A percentile compares a stretch with the other conserved stretches of the same genome.
phyloP scores from a whole-genome alignment of 1,140 invertebrate genomes.

The Nephila pilipes region DNA sequence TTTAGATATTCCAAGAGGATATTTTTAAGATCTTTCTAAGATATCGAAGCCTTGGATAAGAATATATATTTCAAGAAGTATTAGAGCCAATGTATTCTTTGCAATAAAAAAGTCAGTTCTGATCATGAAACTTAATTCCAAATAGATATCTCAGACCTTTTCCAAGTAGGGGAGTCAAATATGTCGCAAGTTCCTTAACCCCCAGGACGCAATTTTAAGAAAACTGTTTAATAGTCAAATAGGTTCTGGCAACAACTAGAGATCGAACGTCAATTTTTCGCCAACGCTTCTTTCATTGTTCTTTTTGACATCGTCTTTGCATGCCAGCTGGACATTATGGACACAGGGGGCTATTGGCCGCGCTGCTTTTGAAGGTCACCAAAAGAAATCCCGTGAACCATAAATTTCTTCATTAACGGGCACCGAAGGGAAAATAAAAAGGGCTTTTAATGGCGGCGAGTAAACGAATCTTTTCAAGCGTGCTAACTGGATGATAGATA shows the following conservation, averaged over 20 bases:
- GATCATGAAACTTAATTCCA: no score
- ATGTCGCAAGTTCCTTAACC: not conserved
- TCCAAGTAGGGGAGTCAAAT: no score
- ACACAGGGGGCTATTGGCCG: not conserved
- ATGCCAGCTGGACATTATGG: slow-evolving; percentile 14
- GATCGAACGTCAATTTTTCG: not conserved
- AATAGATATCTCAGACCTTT: no score
- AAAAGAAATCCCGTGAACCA: slow-evolving; percentile 28
- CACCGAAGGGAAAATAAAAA: not conserved
- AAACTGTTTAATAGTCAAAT: not conserved
- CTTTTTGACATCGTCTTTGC: not conserved
- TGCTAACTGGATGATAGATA: slow-evolving; percentile 40
- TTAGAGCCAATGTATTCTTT: no score
- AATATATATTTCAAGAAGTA: no score
- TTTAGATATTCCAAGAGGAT: no score
- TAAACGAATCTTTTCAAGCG: not conserved
- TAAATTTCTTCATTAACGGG: slow-evolving; percentile 54
- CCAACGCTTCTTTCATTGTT: not conserved
- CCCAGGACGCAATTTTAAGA: not conserved
- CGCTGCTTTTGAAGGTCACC: slow-evolving; percentile 23
- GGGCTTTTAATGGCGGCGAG: not conserved
- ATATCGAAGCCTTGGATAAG: no score
- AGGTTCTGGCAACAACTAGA: not conserved
- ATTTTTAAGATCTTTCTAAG: no score
- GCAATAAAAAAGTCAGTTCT: no score